Evolutionary conservation across 2,113 vertebrate species (phyloP).

Genomic region (Micronycteris hirsuta): DNA sequence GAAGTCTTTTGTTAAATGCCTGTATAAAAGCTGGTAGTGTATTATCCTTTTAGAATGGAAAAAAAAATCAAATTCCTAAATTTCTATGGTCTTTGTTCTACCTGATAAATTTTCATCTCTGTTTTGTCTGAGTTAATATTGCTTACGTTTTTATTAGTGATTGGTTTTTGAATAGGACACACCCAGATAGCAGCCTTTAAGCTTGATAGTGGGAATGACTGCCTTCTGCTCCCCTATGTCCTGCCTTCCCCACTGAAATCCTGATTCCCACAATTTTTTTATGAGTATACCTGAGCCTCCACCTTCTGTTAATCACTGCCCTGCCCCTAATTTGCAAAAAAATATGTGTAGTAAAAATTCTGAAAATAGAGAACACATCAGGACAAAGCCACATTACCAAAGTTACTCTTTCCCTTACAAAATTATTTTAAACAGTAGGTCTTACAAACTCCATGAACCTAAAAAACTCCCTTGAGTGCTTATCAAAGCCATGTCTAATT

Average conservation of each 20-base stretch:
- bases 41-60: neutral
- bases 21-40: neutral
- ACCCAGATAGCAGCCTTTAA: neutral
- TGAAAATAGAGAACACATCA: neutral
- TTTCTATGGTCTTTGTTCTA: constrained; percentile 37
- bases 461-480: neutral
- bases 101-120: constrained; percentile 44
- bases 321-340: neutral
- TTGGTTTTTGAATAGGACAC: constrained; percentile 15
- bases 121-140: constrained; percentile 27
- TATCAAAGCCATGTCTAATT: neutral
- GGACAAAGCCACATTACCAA: neutral
- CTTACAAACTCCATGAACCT: neutral
- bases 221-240: rapidly evolving
- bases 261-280: neutral
- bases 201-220: neutral
- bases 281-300: neutral
- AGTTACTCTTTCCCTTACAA: neutral
- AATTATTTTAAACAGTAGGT: neutral
- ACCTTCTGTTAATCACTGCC: neutral
- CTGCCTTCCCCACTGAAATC: neutral
- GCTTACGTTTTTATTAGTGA: constrained; percentile 25
- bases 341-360: neutral
- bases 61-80: constrained; percentile 21
- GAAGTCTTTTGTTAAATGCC: neutral